These are phyloP conservation scores for Paramormyrops hopkinsi DNA, from an alignment of 2,797 vertebrate genomes.

Conservation along the genomic window DNA sequence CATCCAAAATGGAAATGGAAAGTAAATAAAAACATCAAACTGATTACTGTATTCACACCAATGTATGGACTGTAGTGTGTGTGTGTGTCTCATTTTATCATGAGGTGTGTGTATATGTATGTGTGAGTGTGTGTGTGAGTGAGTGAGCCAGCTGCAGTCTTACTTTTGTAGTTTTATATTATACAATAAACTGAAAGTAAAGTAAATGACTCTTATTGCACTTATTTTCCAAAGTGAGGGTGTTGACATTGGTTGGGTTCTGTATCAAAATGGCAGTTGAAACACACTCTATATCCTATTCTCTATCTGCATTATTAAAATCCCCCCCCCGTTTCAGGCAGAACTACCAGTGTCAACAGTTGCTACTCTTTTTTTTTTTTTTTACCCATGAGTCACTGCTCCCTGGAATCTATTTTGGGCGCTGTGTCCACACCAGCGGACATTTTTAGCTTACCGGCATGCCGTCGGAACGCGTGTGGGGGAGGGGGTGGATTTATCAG, in stretches of 20 bases:
- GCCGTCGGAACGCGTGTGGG: background rate
- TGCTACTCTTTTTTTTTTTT: conserved; percentile 6
- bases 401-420: conserved; percentile 17
- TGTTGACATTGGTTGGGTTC: background rate
- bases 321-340: background rate
- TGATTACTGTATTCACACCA: conserved; percentile 72
- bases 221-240: background rate
- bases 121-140: background rate
- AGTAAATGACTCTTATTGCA: conserved; percentile 26
- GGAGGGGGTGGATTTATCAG: background rate
- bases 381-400: conserved; percentile 15
- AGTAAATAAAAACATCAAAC: conserved; percentile 37
- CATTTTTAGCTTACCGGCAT: conserved; percentile 9
- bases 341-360: conserved; percentile 19
- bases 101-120: background rate
- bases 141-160: conserved; percentile 62
- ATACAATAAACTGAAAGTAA: conserved; percentile 77
- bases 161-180: conserved; percentile 85
- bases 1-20: conserved; percentile 46
- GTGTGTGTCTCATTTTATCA: conserved; percentile 4
- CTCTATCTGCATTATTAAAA: background rate
- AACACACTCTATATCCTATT: background rate
- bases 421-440: background rate
- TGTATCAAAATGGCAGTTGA: background rate
- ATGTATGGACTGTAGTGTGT: conserved; percentile 68